A percentile compares a stretch with the other conserved stretches of the same genome.
Conservation (phyloP, 2,797 vertebrate genomes). For the Bradypodion pumilum region DNA sequence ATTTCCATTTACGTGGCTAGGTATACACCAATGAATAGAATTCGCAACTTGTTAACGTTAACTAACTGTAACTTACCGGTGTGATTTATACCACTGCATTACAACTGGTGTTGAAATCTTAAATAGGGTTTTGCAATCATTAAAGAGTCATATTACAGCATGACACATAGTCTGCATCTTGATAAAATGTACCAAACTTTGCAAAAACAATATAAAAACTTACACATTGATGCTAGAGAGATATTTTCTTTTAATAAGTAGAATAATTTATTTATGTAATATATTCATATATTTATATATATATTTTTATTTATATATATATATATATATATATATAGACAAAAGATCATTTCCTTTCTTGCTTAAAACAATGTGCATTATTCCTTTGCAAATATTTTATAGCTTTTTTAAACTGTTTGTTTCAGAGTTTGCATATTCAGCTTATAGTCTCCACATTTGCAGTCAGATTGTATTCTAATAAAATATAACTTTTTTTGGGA, state of each 20-base stretch:
- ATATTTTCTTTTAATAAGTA: slow-evolving; percentile 51
- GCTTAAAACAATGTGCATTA: slow-evolving; percentile 44
- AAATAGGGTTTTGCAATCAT: no score
- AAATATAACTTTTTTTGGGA: slow-evolving; percentile 48
- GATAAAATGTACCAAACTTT: slow-evolving; percentile 15
- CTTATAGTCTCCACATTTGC: slow-evolving; percentile 39
- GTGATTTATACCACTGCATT: no score
- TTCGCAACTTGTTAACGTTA: no score
- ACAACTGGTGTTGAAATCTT: no score
- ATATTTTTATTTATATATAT: slow-evolving; percentile 64
- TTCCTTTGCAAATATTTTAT: slow-evolving; percentile 40
- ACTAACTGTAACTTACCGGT: no score
- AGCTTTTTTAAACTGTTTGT: slow-evolving; percentile 12
- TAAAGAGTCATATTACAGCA: no score
- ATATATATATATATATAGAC: slow-evolving; percentile 59
- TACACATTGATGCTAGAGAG: slow-evolving; percentile 47
- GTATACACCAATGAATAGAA: no score
- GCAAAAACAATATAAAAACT: slow-evolving; percentile 42
- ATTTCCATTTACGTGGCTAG: no score
- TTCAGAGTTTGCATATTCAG: slow-evolving; percentile 28
- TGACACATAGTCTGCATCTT: not conserved
- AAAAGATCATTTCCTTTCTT: slow-evolving; percentile 61
- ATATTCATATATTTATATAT: slow-evolving; percentile 64
- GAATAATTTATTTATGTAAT: slow-evolving; percentile 72
- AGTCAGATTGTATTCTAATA: slow-evolving; percentile 43